Evolutionary conservation across 2,113 vertebrate genomes (phyloP), one percentile per base, ranked within the genome.

Genomic region (Scopus umbretta): DNA sequence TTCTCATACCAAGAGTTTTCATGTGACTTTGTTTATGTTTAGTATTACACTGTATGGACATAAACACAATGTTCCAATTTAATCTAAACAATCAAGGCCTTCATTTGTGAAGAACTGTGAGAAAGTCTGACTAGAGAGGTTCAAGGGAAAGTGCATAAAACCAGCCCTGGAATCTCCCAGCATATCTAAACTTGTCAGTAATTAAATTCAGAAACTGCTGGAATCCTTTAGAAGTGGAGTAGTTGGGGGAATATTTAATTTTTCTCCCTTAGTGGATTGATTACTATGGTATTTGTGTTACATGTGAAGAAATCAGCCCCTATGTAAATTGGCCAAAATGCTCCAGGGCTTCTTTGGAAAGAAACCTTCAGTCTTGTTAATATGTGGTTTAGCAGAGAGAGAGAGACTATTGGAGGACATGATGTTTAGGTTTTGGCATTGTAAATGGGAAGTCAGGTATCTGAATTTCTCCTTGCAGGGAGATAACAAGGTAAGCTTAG

Each of bases 21-120:
- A 97, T 92, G 91, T 93, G 76, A 85, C 78, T 95, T 91, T 92
- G 36, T 78, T 92, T 95, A 93, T 95, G 56, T 94, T 97, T 95
- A 95, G 76, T 76, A 50, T 80, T 97, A 45, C 1, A 27, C 81
- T 70, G 32, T 84, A 91, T 88, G 95, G 92, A 90, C 53, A 88
- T 97, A 98, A 98, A 97, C 96, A 97, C 66, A 96, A 67, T 40
- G 91, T 97, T 97, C 81, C 61, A 80, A 70, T 71, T 95, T 86
- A 97, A 92, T 97, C 84, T 97, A 98, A 98, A 98, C 90, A 97
- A 91, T 47, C 21, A 32, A 53, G 80, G 17, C 53, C 95, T 98
- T 96, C 93, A 92, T 86, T 96, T 95, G 81, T 92, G 95, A 96
- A 81, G 59, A 92, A 92, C 90, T 92, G 55, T 96, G 97, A 97